phyloP scores from a whole-genome alignment of 2,113 vertebrate species.

The Cromileptes altivelis region DNA sequence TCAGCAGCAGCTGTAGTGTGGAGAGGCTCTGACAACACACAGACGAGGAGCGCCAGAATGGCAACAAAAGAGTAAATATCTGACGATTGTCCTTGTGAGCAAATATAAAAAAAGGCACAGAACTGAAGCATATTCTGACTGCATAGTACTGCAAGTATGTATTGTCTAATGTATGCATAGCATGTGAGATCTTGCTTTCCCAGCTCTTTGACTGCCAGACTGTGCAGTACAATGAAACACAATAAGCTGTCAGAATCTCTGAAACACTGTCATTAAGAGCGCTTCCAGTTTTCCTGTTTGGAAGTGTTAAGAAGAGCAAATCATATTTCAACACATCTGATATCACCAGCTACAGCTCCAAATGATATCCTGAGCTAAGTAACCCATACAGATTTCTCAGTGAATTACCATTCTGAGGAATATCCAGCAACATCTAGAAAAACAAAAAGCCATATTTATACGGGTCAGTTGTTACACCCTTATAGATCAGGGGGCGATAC shows the following conservation, averaged over 20 bases:
- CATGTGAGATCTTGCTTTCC: not conserved
- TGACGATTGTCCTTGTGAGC: not conserved
- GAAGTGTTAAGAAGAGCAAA: not conserved
- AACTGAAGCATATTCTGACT: not conserved
- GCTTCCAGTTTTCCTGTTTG: not conserved
- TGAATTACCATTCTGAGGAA: not conserved
- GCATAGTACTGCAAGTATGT: not conserved
- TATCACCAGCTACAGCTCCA: not conserved
- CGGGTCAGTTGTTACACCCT: conserved; percentile 51
- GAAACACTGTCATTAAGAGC: conserved; percentile 8
- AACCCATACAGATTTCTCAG: not conserved
- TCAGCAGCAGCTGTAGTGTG: conserved; percentile 40
- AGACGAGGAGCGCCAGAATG: not conserved
- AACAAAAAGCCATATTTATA: conserved; percentile 63
- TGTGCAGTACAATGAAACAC: conserved; percentile 18
- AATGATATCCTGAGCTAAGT: not conserved
- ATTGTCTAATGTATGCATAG: conserved; percentile 6
- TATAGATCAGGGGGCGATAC: conserved; percentile 44
- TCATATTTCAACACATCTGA: conserved; percentile 17
- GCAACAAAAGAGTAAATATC: conserved; percentile 14
- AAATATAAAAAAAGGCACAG: not conserved
- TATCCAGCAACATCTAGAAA: conserved; percentile 15
- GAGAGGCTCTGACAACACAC: conserved; percentile 33
- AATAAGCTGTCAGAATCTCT: conserved; percentile 12
- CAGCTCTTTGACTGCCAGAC: conserved; percentile 20